Evolutionary conservation across 2,888 invertebrate species (phyloP), one percentile per base, ranked within the genome.

Genomic region (Ophion obscuratus): DNA sequence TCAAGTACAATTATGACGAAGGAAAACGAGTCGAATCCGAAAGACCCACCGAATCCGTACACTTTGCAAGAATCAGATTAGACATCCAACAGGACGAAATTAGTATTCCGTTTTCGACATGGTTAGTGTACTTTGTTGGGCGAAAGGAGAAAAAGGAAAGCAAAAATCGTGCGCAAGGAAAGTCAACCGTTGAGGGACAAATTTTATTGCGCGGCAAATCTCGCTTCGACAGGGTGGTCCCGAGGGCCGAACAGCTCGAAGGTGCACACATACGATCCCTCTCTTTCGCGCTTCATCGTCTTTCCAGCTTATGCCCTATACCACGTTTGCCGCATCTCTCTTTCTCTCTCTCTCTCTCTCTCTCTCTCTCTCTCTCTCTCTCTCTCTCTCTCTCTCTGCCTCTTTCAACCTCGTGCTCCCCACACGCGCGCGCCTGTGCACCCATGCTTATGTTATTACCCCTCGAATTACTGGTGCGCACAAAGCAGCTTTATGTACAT

Each of bases 401-500:
- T 36, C 36, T 61, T 20, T 68, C 24, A 2, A 20, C 27, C 47
- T 71, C 73, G 73, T 73, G 73, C 57, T 20, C 36, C 31, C 59
- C 57, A 7, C 40, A 40, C 24, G 17, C 9, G 24, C 44, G 44
- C 68, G 57, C 78, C 59, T 57, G 68, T 24, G 57, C 59, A 44
- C 10, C 40, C 40, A 68, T 68, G 24, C 71, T 77, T 86, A 81
- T 71, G 78, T 81, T 85, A 64, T 82, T 62, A 81, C 80, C 82
- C 84, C 84, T 81, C 82, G 71, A 82, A 61, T 86, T 84, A 76
- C 57, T 40, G 47, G 47, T 36, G 44, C 44, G 11, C 78, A 68
- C 78, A 59, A 78, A 78, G 44, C 53, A 40, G n/a, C 68, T 68
- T 40, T 62, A 79, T 47, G 61, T 62, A 79, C 11, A 62, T 2